Evolutionary conservation across 1,140 invertebrate species (phyloP).

Genomic region (Steinernema feltiae): DNA sequence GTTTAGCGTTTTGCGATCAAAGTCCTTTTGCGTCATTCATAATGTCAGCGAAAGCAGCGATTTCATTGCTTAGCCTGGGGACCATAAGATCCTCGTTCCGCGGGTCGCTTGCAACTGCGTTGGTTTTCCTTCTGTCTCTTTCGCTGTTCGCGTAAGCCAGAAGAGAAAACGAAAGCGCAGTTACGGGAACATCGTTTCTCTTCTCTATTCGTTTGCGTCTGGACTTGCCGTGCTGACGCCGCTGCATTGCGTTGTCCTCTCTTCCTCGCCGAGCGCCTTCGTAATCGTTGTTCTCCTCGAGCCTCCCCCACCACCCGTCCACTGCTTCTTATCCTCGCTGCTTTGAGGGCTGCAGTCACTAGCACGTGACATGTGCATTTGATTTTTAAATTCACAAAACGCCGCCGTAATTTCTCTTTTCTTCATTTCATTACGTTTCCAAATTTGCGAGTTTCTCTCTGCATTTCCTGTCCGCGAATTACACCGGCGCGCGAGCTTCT

Average conservation of each 20-base stretch:
- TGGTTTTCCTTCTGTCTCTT: neutral
- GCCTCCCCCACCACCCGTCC: conserved; percentile 9
- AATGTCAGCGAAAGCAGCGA: neutral
- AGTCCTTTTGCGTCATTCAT: too few species aligned
- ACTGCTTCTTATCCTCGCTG: conserved; percentile 6
- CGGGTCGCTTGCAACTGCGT: neutral
- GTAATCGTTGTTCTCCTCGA: conserved; percentile 11
- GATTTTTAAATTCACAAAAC: conserved; percentile 6
- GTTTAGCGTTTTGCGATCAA: too few species aligned
- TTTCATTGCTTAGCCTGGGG: neutral
- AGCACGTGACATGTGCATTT: conserved; percentile 12
- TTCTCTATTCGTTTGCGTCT: neutral
- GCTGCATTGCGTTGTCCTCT: neutral
- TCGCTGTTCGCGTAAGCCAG: conserved; percentile 4
- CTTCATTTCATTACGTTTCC: neutral
- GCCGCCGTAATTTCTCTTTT: neutral
- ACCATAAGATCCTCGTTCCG: neutral
- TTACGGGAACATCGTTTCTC: conserved; percentile 13
- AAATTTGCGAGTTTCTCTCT: neutral
- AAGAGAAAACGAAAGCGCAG: conserved; percentile 3
- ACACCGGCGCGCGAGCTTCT: too few species aligned
- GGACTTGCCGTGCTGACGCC: conserved; percentile 5
- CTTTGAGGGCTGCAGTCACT: neutral
- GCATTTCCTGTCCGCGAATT: too few species aligned
- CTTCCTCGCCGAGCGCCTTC: neutral